These are phyloP conservation scores for Pangasianodon gigas DNA, from an alignment of 2,113 vertebrate genomes.

Conservation along the genomic window DNA sequence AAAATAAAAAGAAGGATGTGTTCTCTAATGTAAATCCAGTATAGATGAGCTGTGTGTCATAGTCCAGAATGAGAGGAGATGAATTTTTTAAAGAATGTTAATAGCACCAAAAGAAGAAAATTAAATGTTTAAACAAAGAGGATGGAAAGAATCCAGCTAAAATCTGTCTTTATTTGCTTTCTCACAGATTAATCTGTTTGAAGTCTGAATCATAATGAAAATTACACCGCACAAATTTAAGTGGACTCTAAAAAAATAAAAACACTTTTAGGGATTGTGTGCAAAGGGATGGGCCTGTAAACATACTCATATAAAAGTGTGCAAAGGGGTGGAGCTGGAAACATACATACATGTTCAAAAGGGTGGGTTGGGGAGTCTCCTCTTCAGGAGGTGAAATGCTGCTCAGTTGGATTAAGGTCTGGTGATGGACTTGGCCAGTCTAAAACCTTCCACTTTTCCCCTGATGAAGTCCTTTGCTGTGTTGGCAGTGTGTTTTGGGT, in stretches of 20 bases:
- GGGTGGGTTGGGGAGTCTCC: neutral
- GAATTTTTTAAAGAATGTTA: constrained; percentile 68
- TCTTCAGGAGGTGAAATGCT: neutral
- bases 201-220: neutral
- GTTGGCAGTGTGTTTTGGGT: too few relatives aligned
- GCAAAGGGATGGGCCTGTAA: neutral
- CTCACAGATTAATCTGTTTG: neutral
- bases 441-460: too few relatives aligned
- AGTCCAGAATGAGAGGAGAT: constrained; percentile 60
- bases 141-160: neutral
- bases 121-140: constrained; percentile 61
- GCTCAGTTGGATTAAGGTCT: neutral
- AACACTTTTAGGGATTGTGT: neutral
- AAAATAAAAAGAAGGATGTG: constrained; percentile 32
- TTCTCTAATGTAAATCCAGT: constrained; percentile 65
- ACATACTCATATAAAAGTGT: neutral
- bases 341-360: neutral
- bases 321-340: neutral
- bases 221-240: neutral
- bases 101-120: constrained; percentile 63
- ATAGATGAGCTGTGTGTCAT: constrained; percentile 64
- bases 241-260: neutral
- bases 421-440: too few relatives aligned
- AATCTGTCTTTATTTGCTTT: neutral
- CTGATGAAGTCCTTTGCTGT: too few relatives aligned